Conservation (phyloP, 2,888 invertebrate genomes). For the Phasia obesa region DNA sequence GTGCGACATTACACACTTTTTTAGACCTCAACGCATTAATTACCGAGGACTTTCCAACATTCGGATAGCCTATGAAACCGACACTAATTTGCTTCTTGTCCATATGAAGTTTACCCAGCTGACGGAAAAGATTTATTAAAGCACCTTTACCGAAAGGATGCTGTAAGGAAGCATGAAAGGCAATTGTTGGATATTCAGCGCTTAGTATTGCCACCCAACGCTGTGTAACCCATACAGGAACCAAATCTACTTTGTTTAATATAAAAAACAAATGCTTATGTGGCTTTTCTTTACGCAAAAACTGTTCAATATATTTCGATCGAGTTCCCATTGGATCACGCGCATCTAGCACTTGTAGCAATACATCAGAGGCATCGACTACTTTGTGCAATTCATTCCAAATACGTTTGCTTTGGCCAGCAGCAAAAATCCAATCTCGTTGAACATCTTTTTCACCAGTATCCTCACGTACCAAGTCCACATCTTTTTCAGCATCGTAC, state of each 20-base stretch:
- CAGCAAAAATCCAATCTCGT: constrained; percentile 96
- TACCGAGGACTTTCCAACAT: constrained; percentile 98
- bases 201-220: constrained; percentile 98
- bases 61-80: constrained; percentile 99
- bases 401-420: constrained; percentile 97
- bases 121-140: constrained; percentile 96
- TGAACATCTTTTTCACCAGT: constrained; percentile 91
- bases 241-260: constrained; percentile 97
- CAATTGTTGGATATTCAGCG: constrained; percentile 97
- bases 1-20: constrained; percentile 99
- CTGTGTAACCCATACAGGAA: constrained; percentile 99
- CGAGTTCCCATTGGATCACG: constrained; percentile 98
- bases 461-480: constrained; percentile 91
- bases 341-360: constrained; percentile 97
- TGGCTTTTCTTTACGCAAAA: constrained; percentile 95
- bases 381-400: constrained; percentile 99
- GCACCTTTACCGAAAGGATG: constrained; percentile 99
- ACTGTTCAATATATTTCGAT: constrained; percentile 95
- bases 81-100: constrained; percentile 99
- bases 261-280: constrained; percentile 99
- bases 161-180: constrained; percentile 98
- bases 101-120: constrained; percentile 96
- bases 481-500: constrained; percentile 92
- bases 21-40: constrained; percentile 98
- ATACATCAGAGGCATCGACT: constrained; percentile 98